Percentiles rank a stretch among this genome's conserved stretches.
Conservation (phyloP, 1,140 invertebrate species). For the Calliopsis andreniformis region DNA sequence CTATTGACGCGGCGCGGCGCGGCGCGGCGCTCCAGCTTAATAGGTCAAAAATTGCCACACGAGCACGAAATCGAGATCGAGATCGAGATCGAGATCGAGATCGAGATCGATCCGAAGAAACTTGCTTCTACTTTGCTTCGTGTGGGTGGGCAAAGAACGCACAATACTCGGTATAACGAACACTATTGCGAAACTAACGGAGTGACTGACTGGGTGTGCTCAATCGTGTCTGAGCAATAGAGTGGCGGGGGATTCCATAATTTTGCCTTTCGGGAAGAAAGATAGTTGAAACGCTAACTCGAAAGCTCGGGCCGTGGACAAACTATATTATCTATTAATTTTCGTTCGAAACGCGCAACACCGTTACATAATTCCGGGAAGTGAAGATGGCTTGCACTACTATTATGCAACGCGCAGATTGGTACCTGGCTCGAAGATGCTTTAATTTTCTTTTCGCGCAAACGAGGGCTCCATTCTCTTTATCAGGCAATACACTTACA, state of each 20-base stretch:
- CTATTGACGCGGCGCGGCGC: too few relatives aligned
- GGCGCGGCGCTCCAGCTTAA: background rate
- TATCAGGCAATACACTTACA: background rate
- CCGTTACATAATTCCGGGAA: constrained; percentile 11
- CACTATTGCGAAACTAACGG: background rate
- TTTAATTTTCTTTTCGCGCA: too few relatives aligned
- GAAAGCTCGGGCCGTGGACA: background rate
- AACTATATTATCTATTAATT: background rate
- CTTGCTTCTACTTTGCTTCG: background rate
- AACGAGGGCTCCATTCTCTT: too few relatives aligned
- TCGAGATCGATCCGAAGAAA: background rate
- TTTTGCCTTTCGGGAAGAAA: background rate
- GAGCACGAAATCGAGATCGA: background rate
- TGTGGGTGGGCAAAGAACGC: background rate
- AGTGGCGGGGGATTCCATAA: too few relatives aligned
- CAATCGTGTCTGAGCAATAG: too few relatives aligned
- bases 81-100: background rate
- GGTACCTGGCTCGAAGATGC: background rate
- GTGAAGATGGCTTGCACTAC: background rate
- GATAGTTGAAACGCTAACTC: background rate
- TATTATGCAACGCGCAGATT: constrained; percentile 4
- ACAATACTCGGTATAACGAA: background rate
- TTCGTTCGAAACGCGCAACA: background rate
- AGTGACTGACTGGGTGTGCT: background rate
- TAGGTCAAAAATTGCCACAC: background rate